Percentiles rank a stretch among this genome's conserved stretches.
These are phyloP conservation scores for Neofelis nebulosa DNA, from an alignment of 2,113 vertebrate genomes.

Conservation along the genomic window DNA sequence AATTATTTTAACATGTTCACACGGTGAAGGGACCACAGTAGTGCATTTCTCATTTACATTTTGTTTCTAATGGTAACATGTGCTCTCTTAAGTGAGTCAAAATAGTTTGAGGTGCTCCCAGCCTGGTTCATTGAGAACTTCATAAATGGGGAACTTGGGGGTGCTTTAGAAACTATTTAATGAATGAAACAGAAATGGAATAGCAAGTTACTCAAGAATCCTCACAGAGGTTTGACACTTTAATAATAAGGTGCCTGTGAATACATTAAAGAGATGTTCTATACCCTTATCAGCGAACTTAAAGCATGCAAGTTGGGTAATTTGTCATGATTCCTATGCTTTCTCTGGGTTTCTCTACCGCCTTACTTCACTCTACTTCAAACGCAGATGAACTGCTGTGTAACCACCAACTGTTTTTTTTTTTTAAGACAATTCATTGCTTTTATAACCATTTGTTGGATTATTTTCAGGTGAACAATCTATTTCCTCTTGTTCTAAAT, in stretches of 20 bases:
- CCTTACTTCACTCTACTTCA: not conserved
- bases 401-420: not conserved
- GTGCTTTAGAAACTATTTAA: conserved; percentile 54
- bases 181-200: conserved; percentile 66
- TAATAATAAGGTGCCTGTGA: conserved; percentile 63
- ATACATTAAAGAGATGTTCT: conserved; percentile 46
- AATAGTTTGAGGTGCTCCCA: conserved; percentile 58
- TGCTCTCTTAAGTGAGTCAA: conserved; percentile 50
- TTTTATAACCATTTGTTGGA: conserved; percentile 32
- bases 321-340: not conserved
- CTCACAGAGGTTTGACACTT: conserved; percentile 55
- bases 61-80: conserved; percentile 52
- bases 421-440: not conserved
- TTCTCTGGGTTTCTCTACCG: conserved; percentile 24
- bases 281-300: conserved; percentile 15
- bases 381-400: not conserved
- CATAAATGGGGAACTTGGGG: not conserved
- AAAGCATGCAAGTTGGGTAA: not conserved
- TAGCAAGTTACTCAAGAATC: conserved; percentile 53
- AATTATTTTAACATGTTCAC: conserved; percentile 3
- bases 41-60: conserved; percentile 26
- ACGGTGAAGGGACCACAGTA: not conserved
- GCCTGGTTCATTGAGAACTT: conserved; percentile 69
- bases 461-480: conserved; percentile 38
- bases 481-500: conserved; percentile 62